Evolutionary conservation across 2,113 vertebrate species (phyloP).

Genomic region (Cettia cetti): DNA sequence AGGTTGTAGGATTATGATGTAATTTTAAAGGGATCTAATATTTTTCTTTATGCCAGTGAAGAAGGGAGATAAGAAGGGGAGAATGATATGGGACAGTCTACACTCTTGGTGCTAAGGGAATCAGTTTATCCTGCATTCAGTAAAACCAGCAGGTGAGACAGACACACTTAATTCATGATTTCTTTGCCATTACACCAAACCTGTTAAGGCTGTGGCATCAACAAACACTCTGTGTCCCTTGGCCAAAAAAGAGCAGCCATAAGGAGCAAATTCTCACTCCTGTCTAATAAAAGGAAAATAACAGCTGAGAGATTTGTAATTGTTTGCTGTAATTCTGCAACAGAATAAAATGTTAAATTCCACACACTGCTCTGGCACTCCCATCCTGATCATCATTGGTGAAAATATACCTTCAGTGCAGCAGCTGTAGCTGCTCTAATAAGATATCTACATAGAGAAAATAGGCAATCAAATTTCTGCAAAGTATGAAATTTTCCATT

Average conservation of each 20-base stretch:
- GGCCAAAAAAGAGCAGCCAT: slow-evolving; percentile 8
- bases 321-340: slow-evolving; percentile 52
- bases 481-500: slow-evolving; percentile 76
- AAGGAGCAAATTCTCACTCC: slow-evolving; percentile 2
- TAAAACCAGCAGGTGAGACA: slow-evolving; percentile 10
- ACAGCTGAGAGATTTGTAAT: slow-evolving; percentile 55
- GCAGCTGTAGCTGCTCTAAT: slow-evolving; percentile 72
- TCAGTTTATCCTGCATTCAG: not conserved
- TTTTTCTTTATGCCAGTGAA: not conserved
- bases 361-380: not conserved
- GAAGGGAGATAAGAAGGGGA: not conserved
- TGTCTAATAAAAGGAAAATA: slow-evolving; percentile 40
- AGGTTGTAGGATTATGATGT: not conserved
- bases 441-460: slow-evolving; percentile 75
- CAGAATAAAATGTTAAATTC: slow-evolving; percentile 56
- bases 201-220: not conserved
- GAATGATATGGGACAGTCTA: not conserved
- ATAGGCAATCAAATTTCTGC: slow-evolving; percentile 82
- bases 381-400: slow-evolving; percentile 42
- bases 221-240: slow-evolving; percentile 13
- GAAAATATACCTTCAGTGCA: slow-evolving; percentile 67
- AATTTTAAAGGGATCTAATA: not conserved
- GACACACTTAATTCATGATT: not conserved
- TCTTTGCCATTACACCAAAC: not conserved
- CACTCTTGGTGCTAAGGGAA: not conserved